Conservation (phyloP, 2,113 vertebrate species). For the Cacatua alba region DNA sequence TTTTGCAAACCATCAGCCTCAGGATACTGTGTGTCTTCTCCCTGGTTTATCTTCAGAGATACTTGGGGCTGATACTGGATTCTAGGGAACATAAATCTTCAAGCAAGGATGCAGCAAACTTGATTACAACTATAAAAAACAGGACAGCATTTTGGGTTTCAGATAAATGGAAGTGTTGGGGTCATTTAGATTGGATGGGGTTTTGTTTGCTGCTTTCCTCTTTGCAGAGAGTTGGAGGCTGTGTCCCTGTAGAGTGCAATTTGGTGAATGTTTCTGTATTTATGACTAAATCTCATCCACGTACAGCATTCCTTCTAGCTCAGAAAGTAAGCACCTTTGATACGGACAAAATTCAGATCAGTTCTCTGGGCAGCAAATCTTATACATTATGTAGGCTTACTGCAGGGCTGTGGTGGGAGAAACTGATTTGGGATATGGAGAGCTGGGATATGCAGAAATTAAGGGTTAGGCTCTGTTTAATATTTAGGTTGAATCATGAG, state of each 20-base stretch:
- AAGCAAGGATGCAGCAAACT: background rate
- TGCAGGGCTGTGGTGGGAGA: background rate
- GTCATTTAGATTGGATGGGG: background rate
- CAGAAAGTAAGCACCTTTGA: background rate
- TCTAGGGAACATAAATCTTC: background rate
- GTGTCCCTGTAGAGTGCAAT: background rate
- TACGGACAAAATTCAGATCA: background rate
- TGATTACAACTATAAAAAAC: background rate
- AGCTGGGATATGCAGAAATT: background rate
- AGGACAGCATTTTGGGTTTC: background rate
- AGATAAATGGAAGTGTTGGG: background rate
- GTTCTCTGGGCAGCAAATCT: background rate
- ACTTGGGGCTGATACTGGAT: background rate
- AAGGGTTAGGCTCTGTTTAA: slow-evolving; percentile 23
- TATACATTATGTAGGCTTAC: background rate
- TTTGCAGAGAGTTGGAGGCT: background rate
- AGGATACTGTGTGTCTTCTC: slow-evolving; percentile 3
- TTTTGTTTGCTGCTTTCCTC: background rate
- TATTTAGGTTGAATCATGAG: slow-evolving; percentile 35
- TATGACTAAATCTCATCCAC: background rate
- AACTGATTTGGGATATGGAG: background rate
- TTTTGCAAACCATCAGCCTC: background rate
- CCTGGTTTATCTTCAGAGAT: background rate
- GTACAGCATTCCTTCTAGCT: background rate
- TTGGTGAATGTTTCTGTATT: background rate